Base-by-base conservation (phyloP, 2,888 invertebrate species). In the Adelphocoris suturalis region DNA sequence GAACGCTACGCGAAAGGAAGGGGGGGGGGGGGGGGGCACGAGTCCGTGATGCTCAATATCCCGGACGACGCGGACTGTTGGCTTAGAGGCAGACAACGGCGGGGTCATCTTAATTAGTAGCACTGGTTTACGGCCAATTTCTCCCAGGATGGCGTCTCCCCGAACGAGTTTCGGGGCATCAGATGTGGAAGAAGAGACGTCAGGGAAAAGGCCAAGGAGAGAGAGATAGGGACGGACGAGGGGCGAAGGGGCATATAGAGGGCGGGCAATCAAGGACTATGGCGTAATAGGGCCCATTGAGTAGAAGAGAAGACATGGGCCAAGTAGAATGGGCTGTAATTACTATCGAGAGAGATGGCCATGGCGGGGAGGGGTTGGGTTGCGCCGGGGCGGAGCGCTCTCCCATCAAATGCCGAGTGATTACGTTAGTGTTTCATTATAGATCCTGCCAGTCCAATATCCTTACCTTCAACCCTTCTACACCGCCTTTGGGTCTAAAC, bases 361-460 rank as follows among this genome's bases (percentile, higher is more conserved):
- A 52, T 19, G 86, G 28, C 46, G 11, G 19, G 57, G 16, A 19
- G 61, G 86, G 47, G 85, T 55, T 37, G 86, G n/a, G 37, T 37
- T 14, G 12, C n/a, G 28, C 16, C 84, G 7, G 55, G 61, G 61
- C 57, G 48, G 86, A 75, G 61, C 75, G 37, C 86, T 82, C 86
- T 86, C 89, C 89, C 89, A 89, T 89, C 89, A 89, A 89, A 89
- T 89, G 61, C 84, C 82, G 89, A 82, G 89, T 89, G 89, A 89
- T 89, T 89, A 89, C 89, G 78, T 89, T 89, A 89, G 89, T 84
- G 84, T 82, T 89, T 89, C 89, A 89, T 89, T 89, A 89, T 89
- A 84, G 89, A 89, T 78, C 81, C 46, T 86, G 28, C 76, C 82
- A 27, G 48, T 84, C 89, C 89, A 89, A 89, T 89, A 89, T 89